Evolutionary conservation across 2,797 vertebrate genomes (phyloP), one percentile per base, ranked within the genome.

Genomic region (Ctenochaetus hawaiiensis): DNA sequence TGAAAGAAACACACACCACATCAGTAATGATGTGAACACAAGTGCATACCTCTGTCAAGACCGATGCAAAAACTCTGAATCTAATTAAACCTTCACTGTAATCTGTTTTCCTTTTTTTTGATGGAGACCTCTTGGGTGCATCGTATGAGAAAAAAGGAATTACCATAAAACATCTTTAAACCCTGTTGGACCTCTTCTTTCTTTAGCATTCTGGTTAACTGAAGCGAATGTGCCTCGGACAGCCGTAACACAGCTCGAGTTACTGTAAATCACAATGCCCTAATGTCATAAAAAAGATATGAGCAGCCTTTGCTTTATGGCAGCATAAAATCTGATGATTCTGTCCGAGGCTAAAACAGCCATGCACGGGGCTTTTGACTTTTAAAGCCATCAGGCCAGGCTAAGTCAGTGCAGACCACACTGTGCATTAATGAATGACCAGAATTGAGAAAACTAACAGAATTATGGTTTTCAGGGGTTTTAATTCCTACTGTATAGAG

Each of bases 201-300:
- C n/a, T n/a, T 49, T 64, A 69, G 64, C 53, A 45, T 20, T 47
- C 48, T 22, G 45, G 47, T 37, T 67, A 51, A 47, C 54, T 20
- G 45, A 23, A 54, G n/a, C 10, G 12, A 67, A 58, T 43, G 5
- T 18, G 41, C 47, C 69, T 80, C 0, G 8, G 71, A 80, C 74
- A 39, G 78, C 65, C 60, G 8, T 17, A 58, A 80, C 59, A 22
- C 60, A 11, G 41, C 80, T 78, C 66, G 7, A 34, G 57, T 64
- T 75, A 34, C 67, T 80, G 73, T 90, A 87, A 90, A 91, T 89
- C 83, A 84, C 57, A 64, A 30, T 30, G 76, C 77, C 72, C 64
- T 44, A 57, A 81, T 70, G 73, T 67, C 75, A 77, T 91, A 72
- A 91, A 91, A 73, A 62, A 72, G 59, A 80, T 81, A 84, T 76